Evolutionary conservation across 2,888 invertebrate genomes (phyloP).

Genomic region (Cynaeus angustus): DNA sequence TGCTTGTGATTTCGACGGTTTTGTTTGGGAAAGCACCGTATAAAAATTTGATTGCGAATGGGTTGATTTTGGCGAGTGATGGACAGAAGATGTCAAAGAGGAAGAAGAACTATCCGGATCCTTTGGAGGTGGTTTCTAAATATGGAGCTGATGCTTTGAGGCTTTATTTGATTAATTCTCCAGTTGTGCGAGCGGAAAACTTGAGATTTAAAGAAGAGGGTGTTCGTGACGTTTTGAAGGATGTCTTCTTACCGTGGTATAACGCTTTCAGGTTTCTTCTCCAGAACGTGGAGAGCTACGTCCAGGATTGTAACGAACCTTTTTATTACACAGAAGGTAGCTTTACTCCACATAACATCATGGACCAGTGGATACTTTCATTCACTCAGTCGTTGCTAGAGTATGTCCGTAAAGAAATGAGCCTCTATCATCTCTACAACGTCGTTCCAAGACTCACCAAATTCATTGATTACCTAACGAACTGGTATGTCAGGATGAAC

Average conservation of each 20-base stretch:
- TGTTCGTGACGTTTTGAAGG: constrained; percentile 95
- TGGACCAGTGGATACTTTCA: constrained; percentile 98
- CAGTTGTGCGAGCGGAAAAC: constrained; percentile 97
- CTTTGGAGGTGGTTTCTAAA: constrained; percentile 90
- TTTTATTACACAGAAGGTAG: constrained; percentile 69
- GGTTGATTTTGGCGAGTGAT: constrained; percentile 95
- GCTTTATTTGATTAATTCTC: constrained; percentile 97
- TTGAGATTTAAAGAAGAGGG: constrained; percentile 98
- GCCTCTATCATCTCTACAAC: constrained; percentile 93
- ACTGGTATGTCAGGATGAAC: constrained; percentile 99
- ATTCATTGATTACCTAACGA: constrained; percentile 97
- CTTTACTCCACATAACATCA: constrained; percentile 79
- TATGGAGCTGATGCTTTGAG: constrained; percentile 98
- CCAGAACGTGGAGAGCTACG: constrained; percentile 91
- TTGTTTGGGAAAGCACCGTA: constrained; percentile 97
- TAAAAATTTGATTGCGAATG: constrained; percentile 97
- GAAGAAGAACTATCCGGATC: constrained; percentile 99
- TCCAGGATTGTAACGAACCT: constrained; percentile 73
- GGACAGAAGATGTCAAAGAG: constrained; percentile 99
- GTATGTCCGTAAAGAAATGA: constrained; percentile 95
- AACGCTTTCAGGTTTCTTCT: constrained; percentile 94
- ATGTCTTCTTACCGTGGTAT: constrained; percentile 98
- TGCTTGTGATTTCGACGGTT: constrained; percentile 97
- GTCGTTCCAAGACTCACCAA: constrained; percentile 95
- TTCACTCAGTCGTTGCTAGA: constrained; percentile 94